Base-by-base conservation (phyloP, 2,797 vertebrate species). In the Smutsia temminckii region DNA sequence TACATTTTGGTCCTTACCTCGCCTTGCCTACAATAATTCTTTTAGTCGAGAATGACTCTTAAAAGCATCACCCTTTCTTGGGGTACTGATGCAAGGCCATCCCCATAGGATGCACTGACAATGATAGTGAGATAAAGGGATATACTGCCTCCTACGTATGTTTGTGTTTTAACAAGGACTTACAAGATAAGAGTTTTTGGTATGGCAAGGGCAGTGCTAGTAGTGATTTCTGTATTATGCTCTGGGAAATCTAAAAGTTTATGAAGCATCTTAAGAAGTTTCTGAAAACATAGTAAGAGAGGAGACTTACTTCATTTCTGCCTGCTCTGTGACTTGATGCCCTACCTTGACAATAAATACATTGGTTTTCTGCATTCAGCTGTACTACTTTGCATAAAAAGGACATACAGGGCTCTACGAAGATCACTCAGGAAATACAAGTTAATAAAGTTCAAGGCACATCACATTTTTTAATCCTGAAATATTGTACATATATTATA, bases 11-110 rank as follows among this genome's bases (percentile, higher is more conserved):
- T 90, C 13, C 29, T 57, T 85, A 94, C 46, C 13, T 86, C 23
- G 13, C 12, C 10, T 29, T 7, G 32, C 3, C 29, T 18, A 79
- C 14, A 74, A 18, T 66, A 77, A 72, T 75, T 91, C 8, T 57
- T 86, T 89, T 78, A 90, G 64, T 84, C 10, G 12, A 85, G 53
- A 96, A 80, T 83, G 42, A 85, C 12, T 93, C 53, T 71, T 89
- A 74, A 87, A 95, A 83, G 89, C 27, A 21, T 77, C 27, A 1
- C 32, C n/a, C 49, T 94, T 88, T 89, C 40, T 93, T 75, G 71
- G 46, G 55, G 5, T 12, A n/a, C 16, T 55, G 40, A 84, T 46
- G 7, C 37, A 85, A 88, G 32, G 29, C 20, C 29, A 85, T 81
- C 88, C 78, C 57, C 81, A 11, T 27, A 66, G 53, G 46, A 64